Evolutionary conservation across 2,888 invertebrate species (phyloP), one percentile per base, ranked within the genome.

Genomic region (Heliconius charithonia): DNA sequence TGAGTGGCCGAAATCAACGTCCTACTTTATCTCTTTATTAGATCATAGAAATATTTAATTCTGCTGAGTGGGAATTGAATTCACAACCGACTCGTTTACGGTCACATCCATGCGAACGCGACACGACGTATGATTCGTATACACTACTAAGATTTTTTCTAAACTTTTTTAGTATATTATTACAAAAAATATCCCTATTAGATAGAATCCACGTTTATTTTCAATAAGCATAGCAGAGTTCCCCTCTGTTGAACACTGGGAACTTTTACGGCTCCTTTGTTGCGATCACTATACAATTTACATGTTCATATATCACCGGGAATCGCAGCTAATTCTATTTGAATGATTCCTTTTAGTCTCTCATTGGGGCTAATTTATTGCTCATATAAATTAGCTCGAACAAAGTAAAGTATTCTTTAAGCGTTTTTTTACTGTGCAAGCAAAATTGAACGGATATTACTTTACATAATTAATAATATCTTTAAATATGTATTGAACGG

Each of bases 261-360:
- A 79, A 85, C 82, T 87, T 89, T 89, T 86, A 89, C 87, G 88
- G 88, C 87, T 86, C 85, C 85, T 87, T 84, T 81, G 80, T 80
- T 79, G 85, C 87, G 89, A 91, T 92, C 91, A 89, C 89, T 80
- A 84, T 80, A 85, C 88, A 90, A 90, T 88, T 87, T 86, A 85
- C 87, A 82, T 86, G 87, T 88, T 90, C 91, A 91, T 92, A 92
- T 90, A 91, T 89, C 92, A 92, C 92, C 78, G 86, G 81, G 86
- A 87, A 86, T 45, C 85, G 85, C 74, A 69, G 86, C 56, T 86
- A 80, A 87, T 85, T 87, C 88, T 89, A 87, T 77, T 79, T 71
- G 65, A 80, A 56, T 82, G 75, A 67, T 27, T 37, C 63, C 41
- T 32, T 74, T 67, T 67, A 59, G 32, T 62, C 63, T 37, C 25